A percentile compares a stretch with the other conserved stretches of the same genome.
Conservation (phyloP, 2,113 vertebrate species). For the Hypocryptadius cinnamomeus region DNA sequence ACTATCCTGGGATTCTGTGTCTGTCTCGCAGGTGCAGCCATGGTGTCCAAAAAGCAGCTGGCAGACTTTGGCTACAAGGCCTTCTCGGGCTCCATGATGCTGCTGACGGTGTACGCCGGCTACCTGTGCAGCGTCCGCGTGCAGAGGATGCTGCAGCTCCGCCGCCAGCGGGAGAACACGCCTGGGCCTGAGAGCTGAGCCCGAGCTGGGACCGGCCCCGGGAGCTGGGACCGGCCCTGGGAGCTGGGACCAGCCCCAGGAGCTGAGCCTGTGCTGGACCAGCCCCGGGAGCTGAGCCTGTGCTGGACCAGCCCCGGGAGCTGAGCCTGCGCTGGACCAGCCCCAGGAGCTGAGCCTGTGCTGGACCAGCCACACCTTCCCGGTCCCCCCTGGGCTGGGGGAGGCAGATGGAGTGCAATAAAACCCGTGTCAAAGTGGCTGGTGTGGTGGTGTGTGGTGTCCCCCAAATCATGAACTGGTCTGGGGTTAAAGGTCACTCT, state of each 20-base stretch:
- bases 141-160: constrained; percentile 68
- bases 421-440: fast-evolving
- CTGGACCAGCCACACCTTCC: not conserved
- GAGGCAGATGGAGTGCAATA: not conserved
- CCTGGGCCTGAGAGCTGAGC: constrained; percentile 39
- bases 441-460: not conserved
- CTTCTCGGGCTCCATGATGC: constrained; percentile 87
- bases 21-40: constrained; percentile 17
- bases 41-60: constrained; percentile 83
- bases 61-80: constrained; percentile 87
- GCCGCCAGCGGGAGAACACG: constrained; percentile 65
- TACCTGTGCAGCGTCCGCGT: constrained; percentile 78
- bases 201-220: constrained; percentile 21
- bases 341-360: fast-evolving
- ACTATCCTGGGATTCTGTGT: fast-evolving
- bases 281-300: constrained; percentile 14
- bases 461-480: not conserved
- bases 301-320: constrained; percentile 33
- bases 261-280: not conserved
- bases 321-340: not conserved
- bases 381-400: fast-evolving
- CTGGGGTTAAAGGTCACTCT: not conserved
- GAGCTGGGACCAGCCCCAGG: not conserved
- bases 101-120: constrained; percentile 84
- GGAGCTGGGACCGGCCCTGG: not conserved